Evolutionary conservation across 2,888 invertebrate genomes (phyloP), one percentile per base, ranked within the genome.

Genomic region (Volucella inflata): DNA sequence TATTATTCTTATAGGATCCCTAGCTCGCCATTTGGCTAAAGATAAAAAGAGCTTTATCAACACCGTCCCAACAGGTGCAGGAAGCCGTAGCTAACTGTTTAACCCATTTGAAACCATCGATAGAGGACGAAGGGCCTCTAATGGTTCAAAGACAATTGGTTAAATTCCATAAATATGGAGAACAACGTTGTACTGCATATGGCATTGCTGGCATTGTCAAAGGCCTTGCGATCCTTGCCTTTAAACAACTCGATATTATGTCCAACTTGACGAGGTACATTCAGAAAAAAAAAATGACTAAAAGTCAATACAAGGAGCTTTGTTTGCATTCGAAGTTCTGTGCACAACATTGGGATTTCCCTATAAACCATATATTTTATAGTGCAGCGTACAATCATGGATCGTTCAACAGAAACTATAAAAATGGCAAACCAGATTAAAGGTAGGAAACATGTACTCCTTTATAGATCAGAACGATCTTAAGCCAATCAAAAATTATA

Each of bases 351-450:
- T 99, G 89, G 99, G 99, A 0, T 96, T 98, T 57, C 94, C 99
- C 77, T 99, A 99, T 93, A 99, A 99, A 93, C 99, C 99, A 0
- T 99, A 99, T 93, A 98, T 99, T 83, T 98, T 99, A 71, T 99
- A 3, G 98, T 99, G 38, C 97, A 99, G 92, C 94, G 99, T 88
- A 99, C 99, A 10, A 99, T 99, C 93, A 96, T 98, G 93, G 99
- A 99, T 93, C 94, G 99, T 87, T 98, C 98, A 64, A 99, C 99
- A 0, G 99, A 99, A 93, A 99, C 98, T 0, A 94, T 99, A 89
- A 98, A 99, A 93, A 99, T 99, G 98, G 98, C 99, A 1, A 98
- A 99, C 2, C 99, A 99, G 93, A 99, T 99, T 91, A 99, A n/a
- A n/a, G n/a, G n/a, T 99, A 89, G 99, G 99, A 77, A 99, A 99